Base-by-base conservation (phyloP, 2,888 invertebrate species). In the Gasteruption jaculator region DNA sequence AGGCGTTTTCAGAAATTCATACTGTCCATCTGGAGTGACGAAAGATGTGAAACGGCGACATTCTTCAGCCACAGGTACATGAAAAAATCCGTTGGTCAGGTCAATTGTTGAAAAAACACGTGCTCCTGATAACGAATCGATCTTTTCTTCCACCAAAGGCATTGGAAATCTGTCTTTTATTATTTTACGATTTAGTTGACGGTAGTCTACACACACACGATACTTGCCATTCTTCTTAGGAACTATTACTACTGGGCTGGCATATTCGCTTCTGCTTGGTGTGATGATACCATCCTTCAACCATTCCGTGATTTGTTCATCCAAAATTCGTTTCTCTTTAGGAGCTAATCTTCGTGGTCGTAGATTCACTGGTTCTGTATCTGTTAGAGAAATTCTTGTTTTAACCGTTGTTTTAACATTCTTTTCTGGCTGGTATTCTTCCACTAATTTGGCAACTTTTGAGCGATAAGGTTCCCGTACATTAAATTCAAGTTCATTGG, bases 1-100 rank as follows among this genome's bases (percentile, higher is more conserved):
- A 3, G 36, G 40, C 11, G 35, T 34, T 15, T 19, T 19, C 22
- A 32, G 3, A 12, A 38, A 38, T 19, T 54, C 44, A 24, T 45
- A 58, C 15, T 52, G 49, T 1, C 49, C 48, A 5, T 32, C 38
- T 2, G 36, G 53, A 2, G 46, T 50, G 3, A 56, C 51, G 19
- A 59, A 58, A 6, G 52, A 39, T 5, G 59, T 57, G 24, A 50
- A 58, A 32, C 53, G 43, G n/a, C 34, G 25, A 32, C 53, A 53
- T 2, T 44, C 41, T 25, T 43, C 33, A 0, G 45, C 43, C 5
- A 59, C 40, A 6, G 42, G 42, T 2, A 58, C 56, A 30, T 59
- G 57, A 11, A 52, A 57, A 33, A 56, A 55, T 16, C 53, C 52
- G 24, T 50, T 49, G 11, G 45, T 56, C 2, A 59, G 37, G 37